These are phyloP conservation scores for Sphaerophoria taeniata DNA, from an alignment of 2,888 invertebrate genomes.

Conservation along the genomic window DNA sequence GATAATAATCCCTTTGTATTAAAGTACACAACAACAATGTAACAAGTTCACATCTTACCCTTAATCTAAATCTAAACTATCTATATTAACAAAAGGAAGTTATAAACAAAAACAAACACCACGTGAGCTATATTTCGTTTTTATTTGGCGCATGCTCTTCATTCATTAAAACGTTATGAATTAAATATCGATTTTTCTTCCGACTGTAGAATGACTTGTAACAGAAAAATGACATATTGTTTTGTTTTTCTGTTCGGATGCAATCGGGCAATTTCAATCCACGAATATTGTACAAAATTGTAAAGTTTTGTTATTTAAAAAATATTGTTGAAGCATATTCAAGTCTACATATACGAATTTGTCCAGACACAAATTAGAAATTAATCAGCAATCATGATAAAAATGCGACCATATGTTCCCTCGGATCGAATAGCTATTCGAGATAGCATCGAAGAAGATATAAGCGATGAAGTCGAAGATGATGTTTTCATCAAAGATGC, in stretches of 20 bases:
- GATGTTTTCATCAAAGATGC: conserved; percentile 91
- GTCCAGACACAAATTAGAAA: conserved; percentile 5
- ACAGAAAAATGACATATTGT: conserved; percentile 58
- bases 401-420: conserved; percentile 86
- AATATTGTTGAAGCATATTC: background rate
- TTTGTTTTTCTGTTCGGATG: conserved; percentile 40
- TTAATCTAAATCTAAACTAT: background rate
- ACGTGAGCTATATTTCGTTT: conserved; percentile 44
- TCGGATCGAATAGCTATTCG: conserved; percentile 86
- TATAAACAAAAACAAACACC: conserved; percentile 62
- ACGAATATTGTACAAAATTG: conserved; percentile 36
- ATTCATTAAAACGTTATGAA: conserved; percentile 60
- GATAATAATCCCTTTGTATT: background rate
- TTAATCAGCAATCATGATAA: conserved; percentile 78
- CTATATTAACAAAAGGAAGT: conserved; percentile 7
- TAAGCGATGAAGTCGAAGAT: conserved; percentile 89
- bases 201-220: conserved; percentile 23
- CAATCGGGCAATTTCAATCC: conserved; percentile 36
- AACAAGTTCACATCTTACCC: conserved; percentile 50
- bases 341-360: background rate
- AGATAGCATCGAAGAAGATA: conserved; percentile 89
- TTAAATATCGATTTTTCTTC: conserved; percentile 72
- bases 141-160: conserved; percentile 51
- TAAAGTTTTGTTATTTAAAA: background rate
- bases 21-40: conserved; percentile 38